Percentiles rank a stretch among this genome's conserved stretches.
Conservation (phyloP, 2,113 vertebrate species). For the Philantomba maxwellii region DNA sequence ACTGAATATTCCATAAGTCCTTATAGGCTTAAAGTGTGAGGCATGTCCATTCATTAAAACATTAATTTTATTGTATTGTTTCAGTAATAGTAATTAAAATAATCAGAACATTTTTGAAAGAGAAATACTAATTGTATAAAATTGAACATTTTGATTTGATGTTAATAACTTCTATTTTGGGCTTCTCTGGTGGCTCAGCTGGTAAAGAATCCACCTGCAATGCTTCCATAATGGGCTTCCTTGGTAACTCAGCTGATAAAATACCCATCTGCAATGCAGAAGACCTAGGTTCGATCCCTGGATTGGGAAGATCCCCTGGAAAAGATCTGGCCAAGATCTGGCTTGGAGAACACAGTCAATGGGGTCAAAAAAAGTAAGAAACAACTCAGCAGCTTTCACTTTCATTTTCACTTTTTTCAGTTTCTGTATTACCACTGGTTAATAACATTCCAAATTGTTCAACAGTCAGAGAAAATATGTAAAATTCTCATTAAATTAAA, state of each 20-base stretch:
- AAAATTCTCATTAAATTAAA: background rate
- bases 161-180: background rate
- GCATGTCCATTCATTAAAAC: background rate
- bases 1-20: slow-evolving; percentile 53
- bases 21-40: slow-evolving; percentile 26
- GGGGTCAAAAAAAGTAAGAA: background rate
- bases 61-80: background rate
- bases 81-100: slow-evolving; percentile 42
- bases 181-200: background rate
- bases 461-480: background rate
- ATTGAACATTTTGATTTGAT: slow-evolving; percentile 34
- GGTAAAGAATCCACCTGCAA: background rate
- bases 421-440: slow-evolving; percentile 59
- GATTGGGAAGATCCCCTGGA: background rate
- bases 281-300: background rate
- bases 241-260: background rate
- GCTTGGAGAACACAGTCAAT: background rate
- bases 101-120: slow-evolving; percentile 45
- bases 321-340: background rate
- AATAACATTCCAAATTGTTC: background rate
- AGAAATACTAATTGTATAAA: slow-evolving; percentile 65
- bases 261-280: background rate
- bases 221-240: background rate
- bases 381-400: background rate
- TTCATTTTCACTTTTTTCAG: background rate